Conservation (phyloP, 35 echinoderm and acorn worm species). For the Chiridota heheva region DNA sequence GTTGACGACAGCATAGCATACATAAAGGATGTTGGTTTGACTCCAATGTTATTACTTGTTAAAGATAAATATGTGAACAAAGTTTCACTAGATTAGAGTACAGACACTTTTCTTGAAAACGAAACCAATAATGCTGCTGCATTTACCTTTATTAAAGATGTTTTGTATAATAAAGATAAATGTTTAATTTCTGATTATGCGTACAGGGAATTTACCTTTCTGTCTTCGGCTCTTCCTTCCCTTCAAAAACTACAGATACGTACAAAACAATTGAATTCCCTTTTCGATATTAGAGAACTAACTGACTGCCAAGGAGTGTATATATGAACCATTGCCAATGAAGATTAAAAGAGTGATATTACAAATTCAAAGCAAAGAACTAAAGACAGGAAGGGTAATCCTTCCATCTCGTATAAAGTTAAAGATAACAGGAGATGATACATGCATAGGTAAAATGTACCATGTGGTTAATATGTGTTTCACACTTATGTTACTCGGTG, state of each 20-base stretch:
- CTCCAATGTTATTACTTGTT: not conserved
- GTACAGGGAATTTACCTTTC: conserved; percentile 1
- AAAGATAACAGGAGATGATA: conserved; percentile 21
- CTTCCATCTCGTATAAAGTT: not conserved
- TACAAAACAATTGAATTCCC: not conserved
- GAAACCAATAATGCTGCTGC: not conserved
- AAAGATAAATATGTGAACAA: not conserved
- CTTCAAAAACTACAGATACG: not conserved
- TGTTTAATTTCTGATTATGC: conserved; percentile 3
- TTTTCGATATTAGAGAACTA: conserved; percentile 3
- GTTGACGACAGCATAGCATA: conserved; percentile 1
- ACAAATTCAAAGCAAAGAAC: conserved; percentile 24
- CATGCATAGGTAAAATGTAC: conserved; percentile 19
- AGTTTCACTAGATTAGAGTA: not conserved
- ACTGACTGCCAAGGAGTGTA: not conserved
- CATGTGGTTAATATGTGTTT: conserved; percentile 37
- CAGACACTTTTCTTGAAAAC: too few relatives aligned
- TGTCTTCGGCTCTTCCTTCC: conserved; percentile 9
- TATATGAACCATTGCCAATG: conserved; percentile 1
- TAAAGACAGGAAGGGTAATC: conserved; percentile 5
- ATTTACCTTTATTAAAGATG: not conserved
- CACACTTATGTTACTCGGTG: not conserved
- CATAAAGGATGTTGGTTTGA: conserved; percentile 10
- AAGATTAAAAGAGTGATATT: conserved; percentile 3
- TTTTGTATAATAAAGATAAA: conserved; percentile 22